Evolutionary conservation across 1,140 invertebrate species (phyloP).

Genomic region (Drosophila nikananu): DNA sequence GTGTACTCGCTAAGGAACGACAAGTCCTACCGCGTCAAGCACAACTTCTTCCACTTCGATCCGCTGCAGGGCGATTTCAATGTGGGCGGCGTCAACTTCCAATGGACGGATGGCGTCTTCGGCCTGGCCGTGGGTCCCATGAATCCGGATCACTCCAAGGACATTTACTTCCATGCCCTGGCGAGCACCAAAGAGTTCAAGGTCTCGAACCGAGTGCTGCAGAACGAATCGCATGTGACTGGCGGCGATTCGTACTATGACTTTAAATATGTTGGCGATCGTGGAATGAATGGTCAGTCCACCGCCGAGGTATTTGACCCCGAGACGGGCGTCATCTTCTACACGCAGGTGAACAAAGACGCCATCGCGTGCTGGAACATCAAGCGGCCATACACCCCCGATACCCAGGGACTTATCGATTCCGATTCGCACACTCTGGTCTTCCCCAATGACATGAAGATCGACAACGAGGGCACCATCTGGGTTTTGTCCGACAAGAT

Average conservation of each 20-base stretch:
- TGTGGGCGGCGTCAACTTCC: slow-evolving; percentile 90
- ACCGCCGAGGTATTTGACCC: slow-evolving; percentile 90
- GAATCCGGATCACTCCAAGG: slow-evolving; percentile 87
- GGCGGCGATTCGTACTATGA: slow-evolving; percentile 88
- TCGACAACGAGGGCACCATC: slow-evolving; percentile 87
- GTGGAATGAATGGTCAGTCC: slow-evolving; percentile 90
- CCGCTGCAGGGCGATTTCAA: slow-evolving; percentile 90
- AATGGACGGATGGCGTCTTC: slow-evolving; percentile 92
- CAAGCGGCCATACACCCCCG: slow-evolving; percentile 87
- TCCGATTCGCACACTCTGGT: slow-evolving; percentile 88
- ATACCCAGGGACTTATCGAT: slow-evolving; percentile 89
- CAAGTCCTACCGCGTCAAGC: slow-evolving; percentile 91
- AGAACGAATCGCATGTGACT: slow-evolving; percentile 88
- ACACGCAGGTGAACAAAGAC: slow-evolving; percentile 89
- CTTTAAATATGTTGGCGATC: slow-evolving; percentile 90
- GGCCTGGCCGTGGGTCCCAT: slow-evolving; percentile 88
- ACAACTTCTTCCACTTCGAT: slow-evolving; percentile 94
- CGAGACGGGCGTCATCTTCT: slow-evolving; percentile 90
- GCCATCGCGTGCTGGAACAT: slow-evolving; percentile 90
- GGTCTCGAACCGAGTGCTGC: slow-evolving; percentile 89
- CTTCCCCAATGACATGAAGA: slow-evolving; percentile 90
- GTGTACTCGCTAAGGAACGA: slow-evolving; percentile 91
- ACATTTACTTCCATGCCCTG: slow-evolving; percentile 92
- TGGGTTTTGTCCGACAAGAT: slow-evolving; percentile 90
- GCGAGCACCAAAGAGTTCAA: slow-evolving; percentile 91